Percentiles rank a stretch among this genome's conserved stretches.
Conservation (phyloP, 2,113 vertebrate genomes). For the Larimichthys crocea region DNA sequence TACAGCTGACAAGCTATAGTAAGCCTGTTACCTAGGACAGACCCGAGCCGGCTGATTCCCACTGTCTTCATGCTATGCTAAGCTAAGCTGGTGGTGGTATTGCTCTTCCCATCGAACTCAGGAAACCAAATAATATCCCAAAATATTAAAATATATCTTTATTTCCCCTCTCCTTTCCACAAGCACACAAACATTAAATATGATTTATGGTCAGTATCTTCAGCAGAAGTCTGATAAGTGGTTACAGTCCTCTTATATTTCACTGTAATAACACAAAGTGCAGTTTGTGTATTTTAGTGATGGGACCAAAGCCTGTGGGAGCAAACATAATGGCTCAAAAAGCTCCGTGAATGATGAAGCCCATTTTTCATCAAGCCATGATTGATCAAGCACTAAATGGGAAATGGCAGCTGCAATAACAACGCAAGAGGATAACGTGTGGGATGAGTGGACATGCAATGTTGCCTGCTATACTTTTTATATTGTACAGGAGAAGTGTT, state of each 20-base stretch:
- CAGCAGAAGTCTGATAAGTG: slow-evolving; percentile 7
- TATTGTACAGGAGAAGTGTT: neutral
- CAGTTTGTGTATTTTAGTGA: slow-evolving; percentile 22
- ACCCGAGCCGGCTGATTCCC: neutral
- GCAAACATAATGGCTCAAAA: slow-evolving; percentile 33
- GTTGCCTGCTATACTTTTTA: slow-evolving; percentile 15
- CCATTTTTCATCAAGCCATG: slow-evolving; percentile 59
- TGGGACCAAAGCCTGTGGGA: slow-evolving; percentile 14
- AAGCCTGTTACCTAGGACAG: neutral
- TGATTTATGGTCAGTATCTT: slow-evolving; percentile 16
- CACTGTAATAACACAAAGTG: slow-evolving; percentile 12
- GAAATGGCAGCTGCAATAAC: slow-evolving; percentile 51
- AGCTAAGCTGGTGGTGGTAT: neutral
- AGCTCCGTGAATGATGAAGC: slow-evolving; percentile 24
- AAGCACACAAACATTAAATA: neutral
- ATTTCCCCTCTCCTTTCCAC: neutral
- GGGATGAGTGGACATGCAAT: slow-evolving; percentile 14
- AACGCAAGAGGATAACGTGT: slow-evolving; percentile 6
- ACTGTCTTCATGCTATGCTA: neutral
- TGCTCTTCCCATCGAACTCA: neutral
- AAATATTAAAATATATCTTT: neutral
- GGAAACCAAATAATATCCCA: neutral
- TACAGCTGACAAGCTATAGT: neutral
- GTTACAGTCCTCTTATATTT: slow-evolving; percentile 5
- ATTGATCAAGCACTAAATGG: slow-evolving; percentile 60